Evolutionary conservation across 2,888 invertebrate species (phyloP).

Genomic region (Hanleya hanleyi): DNA sequence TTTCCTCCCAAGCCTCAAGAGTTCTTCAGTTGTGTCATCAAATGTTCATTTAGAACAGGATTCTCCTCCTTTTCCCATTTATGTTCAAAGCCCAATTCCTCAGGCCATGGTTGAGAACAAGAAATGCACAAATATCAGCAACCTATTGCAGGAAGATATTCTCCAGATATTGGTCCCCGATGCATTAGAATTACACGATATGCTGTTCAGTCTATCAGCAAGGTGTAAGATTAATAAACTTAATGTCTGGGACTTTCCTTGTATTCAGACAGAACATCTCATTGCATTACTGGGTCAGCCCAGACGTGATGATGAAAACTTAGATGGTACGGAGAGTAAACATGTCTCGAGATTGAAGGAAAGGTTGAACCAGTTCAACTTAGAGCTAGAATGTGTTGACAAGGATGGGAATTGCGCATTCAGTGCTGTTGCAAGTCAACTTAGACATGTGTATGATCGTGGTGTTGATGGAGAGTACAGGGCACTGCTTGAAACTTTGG

Average conservation of each 20-base stretch:
- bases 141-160: not conserved
- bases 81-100: no score
- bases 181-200: not conserved
- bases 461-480: not conserved
- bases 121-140: not conserved
- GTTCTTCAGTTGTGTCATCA: no score
- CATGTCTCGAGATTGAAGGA: not conserved
- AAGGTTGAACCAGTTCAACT: not conserved
- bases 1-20: no score
- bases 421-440: not conserved
- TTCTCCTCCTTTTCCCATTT: no score
- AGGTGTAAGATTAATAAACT: not conserved
- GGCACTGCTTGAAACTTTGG: not conserved
- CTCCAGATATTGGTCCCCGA: not conserved
- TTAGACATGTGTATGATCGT: not conserved
- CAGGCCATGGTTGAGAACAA: not conserved
- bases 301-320: not conserved
- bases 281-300: not conserved
- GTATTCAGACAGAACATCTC: not conserved
- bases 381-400: not conserved
- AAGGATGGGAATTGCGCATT: constrained; percentile 5
- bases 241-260: not conserved
- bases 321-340: not conserved
- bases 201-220: not conserved
- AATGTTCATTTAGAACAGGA: no score